phyloP scores from a whole-genome alignment of 2,113 vertebrate species.

The Sphyrna mokarran region DNA sequence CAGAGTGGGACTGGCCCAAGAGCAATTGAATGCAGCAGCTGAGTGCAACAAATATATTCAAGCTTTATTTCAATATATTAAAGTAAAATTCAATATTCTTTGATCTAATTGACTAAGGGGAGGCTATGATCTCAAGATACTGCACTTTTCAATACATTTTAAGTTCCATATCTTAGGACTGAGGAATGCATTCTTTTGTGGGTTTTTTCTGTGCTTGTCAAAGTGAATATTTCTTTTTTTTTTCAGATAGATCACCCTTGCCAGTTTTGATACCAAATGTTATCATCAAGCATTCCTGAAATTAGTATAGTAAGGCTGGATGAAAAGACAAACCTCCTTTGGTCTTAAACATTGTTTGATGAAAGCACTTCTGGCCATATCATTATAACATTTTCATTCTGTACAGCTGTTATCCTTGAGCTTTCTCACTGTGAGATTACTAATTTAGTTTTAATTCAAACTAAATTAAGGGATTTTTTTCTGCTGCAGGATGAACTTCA shows the following conservation, averaged over 20 bases:
- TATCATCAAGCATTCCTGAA: background rate
- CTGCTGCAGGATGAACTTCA: background rate
- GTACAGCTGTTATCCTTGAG: background rate
- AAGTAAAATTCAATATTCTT: background rate
- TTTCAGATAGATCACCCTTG: background rate
- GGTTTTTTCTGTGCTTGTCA: background rate
- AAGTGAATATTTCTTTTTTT: background rate
- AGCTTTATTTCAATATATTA: background rate
- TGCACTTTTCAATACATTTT: background rate
- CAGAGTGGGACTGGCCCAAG: background rate
- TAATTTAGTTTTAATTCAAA: background rate
- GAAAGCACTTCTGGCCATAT: background rate
- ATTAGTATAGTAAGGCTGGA: background rate
- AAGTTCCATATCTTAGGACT: background rate
- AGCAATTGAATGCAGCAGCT: background rate
- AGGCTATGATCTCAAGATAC: background rate
- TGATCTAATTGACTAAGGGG: background rate
- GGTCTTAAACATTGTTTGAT: background rate
- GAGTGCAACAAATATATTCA: background rate
- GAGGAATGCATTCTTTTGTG: background rate
- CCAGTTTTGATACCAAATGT: background rate
- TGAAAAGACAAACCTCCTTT: background rate
- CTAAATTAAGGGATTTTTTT: background rate
- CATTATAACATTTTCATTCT: background rate
- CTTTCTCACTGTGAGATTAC: background rate